Base-by-base conservation (phyloP, 2,888 invertebrate genomes). In the Cheilosia scutellata region DNA sequence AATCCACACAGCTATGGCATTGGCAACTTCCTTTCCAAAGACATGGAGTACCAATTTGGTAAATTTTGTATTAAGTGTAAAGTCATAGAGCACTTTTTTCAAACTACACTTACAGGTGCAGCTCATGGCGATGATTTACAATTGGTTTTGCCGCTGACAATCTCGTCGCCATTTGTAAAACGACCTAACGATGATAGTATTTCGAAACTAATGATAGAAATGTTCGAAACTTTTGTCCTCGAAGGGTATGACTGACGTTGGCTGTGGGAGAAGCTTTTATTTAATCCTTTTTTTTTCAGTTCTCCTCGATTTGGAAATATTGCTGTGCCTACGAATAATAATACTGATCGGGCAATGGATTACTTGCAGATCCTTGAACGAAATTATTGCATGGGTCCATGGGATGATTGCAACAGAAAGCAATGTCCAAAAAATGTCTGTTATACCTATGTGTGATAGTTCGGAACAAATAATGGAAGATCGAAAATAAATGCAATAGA, bases 1-100 rank as follows among this genome's bases (percentile, higher is more conserved):
- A 95, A 94, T 90, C 93, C 94, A 71, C 95, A 94, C 0, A 91
- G 91, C 37, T 90, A 91, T 80, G 95, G 95, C 88, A 90, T 94
- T 16, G 94, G 94, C 5, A 93, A 94, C 76, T 13, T 91, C 6
- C 92, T 94, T 90, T 93, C 94, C 2, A 88, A 90, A 0, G 93
- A 93, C 20, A 90, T 92, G 0, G 91, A 93, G 2, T 88, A 70
- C 49, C 49, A 87, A 27, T 84, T 89, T 95, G 95, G 95, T 87
- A 94, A 94, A 0, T 93, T 27, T 11, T 13, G 5, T 9, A 1
- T 11, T 11, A 3, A 2, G 16, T 27, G 13, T 2, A 1, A 20
- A 31, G 3, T 33, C n/a, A n/a, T 20, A 20, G 20, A 11, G 16
- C 49, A n/a, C 3, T 25, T 51, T 5, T 25, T 20, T 51, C 9